Evolutionary conservation across 2,888 invertebrate genomes (phyloP).

Genomic region (Didymodactylos carnosus): DNA sequence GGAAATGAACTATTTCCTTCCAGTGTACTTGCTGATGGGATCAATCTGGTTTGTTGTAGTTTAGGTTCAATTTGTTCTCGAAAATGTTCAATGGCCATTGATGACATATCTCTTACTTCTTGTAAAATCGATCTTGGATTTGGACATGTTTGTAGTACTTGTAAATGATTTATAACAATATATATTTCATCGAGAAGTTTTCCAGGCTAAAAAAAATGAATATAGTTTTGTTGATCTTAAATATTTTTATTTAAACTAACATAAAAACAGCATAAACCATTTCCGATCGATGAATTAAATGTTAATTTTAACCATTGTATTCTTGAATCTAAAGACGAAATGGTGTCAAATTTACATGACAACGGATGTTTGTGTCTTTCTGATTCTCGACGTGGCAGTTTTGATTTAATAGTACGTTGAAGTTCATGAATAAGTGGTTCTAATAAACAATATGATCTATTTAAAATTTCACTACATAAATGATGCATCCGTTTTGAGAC

Average conservation of each 20-base stretch:
- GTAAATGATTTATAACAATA: conserved; percentile 50
- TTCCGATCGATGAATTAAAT: background rate
- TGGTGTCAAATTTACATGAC: conserved; percentile 67
- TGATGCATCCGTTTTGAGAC: background rate
- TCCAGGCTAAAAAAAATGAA: too few species aligned
- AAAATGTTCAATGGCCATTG: conserved; percentile 86
- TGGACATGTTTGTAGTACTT: conserved; percentile 28
- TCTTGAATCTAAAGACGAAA: conserved; percentile 69
- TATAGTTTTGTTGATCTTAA: too few species aligned
- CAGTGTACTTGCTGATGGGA: background rate
- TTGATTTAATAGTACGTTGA: conserved; percentile 55
- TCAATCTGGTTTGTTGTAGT: background rate
- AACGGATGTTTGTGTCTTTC: conserved; percentile 64
- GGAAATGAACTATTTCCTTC: too few species aligned
- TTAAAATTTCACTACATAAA: conserved; percentile 52
- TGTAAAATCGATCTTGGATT: conserved; percentile 57
- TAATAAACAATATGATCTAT: conserved; percentile 59
- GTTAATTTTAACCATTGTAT: conserved; percentile 53
- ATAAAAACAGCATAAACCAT: conserved; percentile 66
- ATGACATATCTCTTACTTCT: conserved; percentile 70
- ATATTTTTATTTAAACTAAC: too few species aligned
- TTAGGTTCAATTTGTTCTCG: conserved; percentile 76
- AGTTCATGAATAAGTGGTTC: conserved; percentile 55
- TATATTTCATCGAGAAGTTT: conserved; percentile 67
- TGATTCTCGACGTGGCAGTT: conserved; percentile 66